Percentiles rank a stretch among this genome's conserved stretches.
These are phyloP conservation scores for Caloenas nicobarica DNA, from an alignment of 2,113 vertebrate genomes.

Conservation along the genomic window DNA sequence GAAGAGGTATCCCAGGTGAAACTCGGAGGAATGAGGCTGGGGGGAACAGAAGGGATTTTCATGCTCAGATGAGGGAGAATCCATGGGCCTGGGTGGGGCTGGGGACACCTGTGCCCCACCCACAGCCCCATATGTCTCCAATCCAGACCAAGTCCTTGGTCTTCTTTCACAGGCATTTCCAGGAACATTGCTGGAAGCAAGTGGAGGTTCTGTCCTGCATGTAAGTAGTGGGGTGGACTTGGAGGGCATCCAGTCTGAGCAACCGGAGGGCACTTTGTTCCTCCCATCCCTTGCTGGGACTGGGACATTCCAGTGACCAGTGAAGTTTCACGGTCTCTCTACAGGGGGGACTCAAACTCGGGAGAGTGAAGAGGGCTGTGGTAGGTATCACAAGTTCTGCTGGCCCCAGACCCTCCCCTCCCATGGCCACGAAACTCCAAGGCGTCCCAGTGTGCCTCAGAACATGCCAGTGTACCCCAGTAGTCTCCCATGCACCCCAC, in stretches of 20 bases:
- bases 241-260: neutral
- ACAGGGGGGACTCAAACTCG: fast-evolving
- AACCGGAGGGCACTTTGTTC: neutral
- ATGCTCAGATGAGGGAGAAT: too few relatives aligned
- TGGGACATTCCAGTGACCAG: neutral
- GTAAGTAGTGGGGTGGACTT: neutral
- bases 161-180: neutral
- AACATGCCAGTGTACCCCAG: too few relatives aligned
- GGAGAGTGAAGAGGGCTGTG: fast-evolving
- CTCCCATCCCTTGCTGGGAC: neutral
- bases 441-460: neutral
- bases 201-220: fast-evolving
- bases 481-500: too few relatives aligned
- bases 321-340: neutral
- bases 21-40: neutral
- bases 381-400: neutral
- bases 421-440: too few relatives aligned
- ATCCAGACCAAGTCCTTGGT: neutral
- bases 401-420: too few relatives aligned
- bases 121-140: neutral
- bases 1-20: neutral
- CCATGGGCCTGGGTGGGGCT: too few relatives aligned
- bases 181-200: fast-evolving
- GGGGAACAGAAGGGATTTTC: neutral
- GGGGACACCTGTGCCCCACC: neutral